Conservation (phyloP, 2,797 vertebrate genomes). For the Eospalax fontanierii region DNA sequence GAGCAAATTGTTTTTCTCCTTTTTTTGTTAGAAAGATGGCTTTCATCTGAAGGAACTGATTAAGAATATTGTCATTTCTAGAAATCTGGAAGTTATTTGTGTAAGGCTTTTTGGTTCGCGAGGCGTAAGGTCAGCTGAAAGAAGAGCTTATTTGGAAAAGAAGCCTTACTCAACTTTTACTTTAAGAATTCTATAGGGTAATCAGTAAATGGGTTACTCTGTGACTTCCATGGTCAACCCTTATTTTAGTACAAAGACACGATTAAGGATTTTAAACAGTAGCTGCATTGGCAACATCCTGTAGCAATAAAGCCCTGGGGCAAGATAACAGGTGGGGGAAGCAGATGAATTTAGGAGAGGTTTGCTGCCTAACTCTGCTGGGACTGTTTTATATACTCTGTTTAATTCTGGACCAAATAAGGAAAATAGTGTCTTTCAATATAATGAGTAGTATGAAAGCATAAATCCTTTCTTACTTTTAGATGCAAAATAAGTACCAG, state of each 20-base stretch:
- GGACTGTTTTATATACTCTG: not conserved
- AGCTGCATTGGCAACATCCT: not conserved
- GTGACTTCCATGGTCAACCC: not conserved
- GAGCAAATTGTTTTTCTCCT: conserved; percentile 15
- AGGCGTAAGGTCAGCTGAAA: conserved; percentile 44
- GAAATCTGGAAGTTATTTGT: conserved; percentile 30
- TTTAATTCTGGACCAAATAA: not conserved
- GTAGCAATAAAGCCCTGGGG: not conserved
- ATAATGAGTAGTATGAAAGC: not conserved
- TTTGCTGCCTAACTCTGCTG: not conserved
- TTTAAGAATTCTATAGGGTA: not conserved
- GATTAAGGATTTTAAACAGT: conserved; percentile 4
- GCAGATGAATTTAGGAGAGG: not conserved
- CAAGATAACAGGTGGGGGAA: not conserved
- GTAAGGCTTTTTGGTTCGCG: too few relatives aligned
- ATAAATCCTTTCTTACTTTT: conserved; percentile 6
- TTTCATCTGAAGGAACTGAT: conserved; percentile 54
- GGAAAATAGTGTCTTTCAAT: not conserved
- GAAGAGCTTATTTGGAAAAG: not conserved
- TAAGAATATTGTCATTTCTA: conserved; percentile 5
- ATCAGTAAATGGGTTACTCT: not conserved
- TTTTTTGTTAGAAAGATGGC: conserved; percentile 59
- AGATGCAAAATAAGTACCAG: conserved; percentile 5
- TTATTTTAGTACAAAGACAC: not conserved
- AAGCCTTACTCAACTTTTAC: not conserved